These are phyloP conservation scores for Pachycephala philippinensis DNA, from an alignment of 2,113 vertebrate species.

Conservation along the genomic window DNA sequence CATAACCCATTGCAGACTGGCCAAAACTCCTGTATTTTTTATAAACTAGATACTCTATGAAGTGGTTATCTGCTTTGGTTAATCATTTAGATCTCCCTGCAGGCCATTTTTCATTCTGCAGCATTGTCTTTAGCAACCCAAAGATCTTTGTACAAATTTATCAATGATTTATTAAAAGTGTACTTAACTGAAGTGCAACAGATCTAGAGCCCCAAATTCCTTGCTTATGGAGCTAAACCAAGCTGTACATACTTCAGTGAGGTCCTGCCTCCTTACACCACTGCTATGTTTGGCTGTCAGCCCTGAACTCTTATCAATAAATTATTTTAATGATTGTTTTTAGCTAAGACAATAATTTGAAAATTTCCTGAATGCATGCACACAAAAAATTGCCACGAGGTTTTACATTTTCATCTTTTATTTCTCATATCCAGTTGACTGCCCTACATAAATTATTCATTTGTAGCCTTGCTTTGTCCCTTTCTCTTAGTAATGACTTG, in stretches of 20 bases:
- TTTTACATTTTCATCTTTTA: slow-evolving; percentile 3
- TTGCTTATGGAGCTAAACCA: neutral
- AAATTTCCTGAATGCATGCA: neutral
- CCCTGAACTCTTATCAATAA: neutral
- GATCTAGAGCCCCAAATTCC: neutral
- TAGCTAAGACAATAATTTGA: neutral
- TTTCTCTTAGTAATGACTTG: neutral
- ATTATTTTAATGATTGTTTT: slow-evolving; percentile 5
- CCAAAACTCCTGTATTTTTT: neutral
- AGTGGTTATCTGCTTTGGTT: neutral
- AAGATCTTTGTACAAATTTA: neutral
- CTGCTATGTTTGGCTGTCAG: neutral
- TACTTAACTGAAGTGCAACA: neutral
- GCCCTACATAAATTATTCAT: neutral
- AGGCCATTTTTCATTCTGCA: neutral
- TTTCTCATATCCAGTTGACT: slow-evolving; percentile 12
- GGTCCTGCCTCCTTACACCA: neutral
- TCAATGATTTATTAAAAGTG: neutral
- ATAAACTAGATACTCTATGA: neutral
- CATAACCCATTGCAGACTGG: neutral
- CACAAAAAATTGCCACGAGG: neutral
- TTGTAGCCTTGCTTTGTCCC: neutral
- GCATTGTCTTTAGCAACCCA: neutral
- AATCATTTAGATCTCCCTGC: neutral
- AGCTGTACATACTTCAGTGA: neutral